Base-by-base conservation (phyloP, 2,888 invertebrate genomes). In the Mesorhabditis spiculigera region DNA sequence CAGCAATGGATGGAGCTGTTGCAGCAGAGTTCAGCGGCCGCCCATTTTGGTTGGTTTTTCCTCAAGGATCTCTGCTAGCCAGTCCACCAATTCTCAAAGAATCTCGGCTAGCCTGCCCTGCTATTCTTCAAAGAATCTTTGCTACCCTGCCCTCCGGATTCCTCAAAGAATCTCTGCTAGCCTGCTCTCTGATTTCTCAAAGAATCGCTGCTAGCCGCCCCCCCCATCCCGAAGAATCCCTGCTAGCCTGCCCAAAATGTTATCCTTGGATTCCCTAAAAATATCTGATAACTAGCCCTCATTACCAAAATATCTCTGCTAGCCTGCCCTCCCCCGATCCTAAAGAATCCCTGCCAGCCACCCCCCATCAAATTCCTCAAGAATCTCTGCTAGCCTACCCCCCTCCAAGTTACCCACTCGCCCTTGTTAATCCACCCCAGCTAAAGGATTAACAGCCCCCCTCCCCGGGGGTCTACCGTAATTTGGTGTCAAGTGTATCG, bases 1-100 rank as follows among this genome's bases (percentile, higher is more conserved):
- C 79, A 80, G 69, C 80, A 81, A 65, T 81, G 81, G 81, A 65
- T 82, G 5, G 82, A 82, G 67, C 70, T 82, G 62, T 71, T 82
- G 10, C 81, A 81, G 65, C 79, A 78, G 50, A 73, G 78, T 16
- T 77, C 74, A 6, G 75, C 78, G 3, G 58, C 58, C n/a, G 71
- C 77, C 0, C 78, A 79, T 61, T 75, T 79, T 42, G 79, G 79
- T 79, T 45, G 65, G 78, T 62, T 10, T 13, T 68, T 8, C n/a
- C 43, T 66, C 1, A 28, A 28, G 28, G 3, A 28, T 28, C 3
- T 28, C 28, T 28, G 28, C 28, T 28, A 28, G 28, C 28, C 28
- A 1, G 28, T 3, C 58, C 58, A 2, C 58, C 2, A 3, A 50
- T 50, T 13, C n/a, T 50, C n/a, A 10, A 10, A n/a, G 58, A n/a